Evolutionary conservation across 2,113 vertebrate genomes (phyloP).

Genomic region (Pitta sordida): DNA sequence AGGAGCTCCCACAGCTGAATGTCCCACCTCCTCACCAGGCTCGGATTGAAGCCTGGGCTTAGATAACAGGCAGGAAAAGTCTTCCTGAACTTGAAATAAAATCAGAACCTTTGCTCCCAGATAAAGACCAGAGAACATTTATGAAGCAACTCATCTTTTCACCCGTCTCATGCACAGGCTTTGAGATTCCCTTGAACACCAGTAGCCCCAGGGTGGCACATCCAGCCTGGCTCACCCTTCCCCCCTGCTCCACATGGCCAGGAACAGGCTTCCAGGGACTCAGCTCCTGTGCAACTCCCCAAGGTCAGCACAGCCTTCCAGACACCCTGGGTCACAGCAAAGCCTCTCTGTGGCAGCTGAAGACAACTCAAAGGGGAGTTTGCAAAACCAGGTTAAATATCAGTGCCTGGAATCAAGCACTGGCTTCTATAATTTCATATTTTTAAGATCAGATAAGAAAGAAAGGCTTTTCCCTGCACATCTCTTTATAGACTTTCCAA

Average conservation of each 20-base stretch:
- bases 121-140: not conserved
- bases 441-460: not conserved
- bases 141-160: not conserved
- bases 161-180: not conserved
- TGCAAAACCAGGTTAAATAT: not conserved
- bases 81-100: not conserved
- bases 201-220: not conserved
- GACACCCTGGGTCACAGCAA: not conserved
- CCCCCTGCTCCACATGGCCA: not conserved
- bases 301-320: not conserved
- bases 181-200: not conserved
- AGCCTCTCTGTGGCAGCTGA: not conserved
- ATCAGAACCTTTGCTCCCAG: not conserved
- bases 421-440: not conserved
- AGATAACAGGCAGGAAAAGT: not conserved
- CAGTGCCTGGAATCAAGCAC: not conserved
- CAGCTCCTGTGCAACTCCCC: not conserved
- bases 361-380: not conserved
- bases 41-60: not conserved
- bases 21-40: not conserved
- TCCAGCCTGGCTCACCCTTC: not conserved
- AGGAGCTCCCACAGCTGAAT: not conserved
- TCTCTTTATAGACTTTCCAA: not conserved
- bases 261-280: not conserved
- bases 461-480: not conserved